Conservation (phyloP, 2,888 invertebrate genomes). For the Netelia melanura region DNA sequence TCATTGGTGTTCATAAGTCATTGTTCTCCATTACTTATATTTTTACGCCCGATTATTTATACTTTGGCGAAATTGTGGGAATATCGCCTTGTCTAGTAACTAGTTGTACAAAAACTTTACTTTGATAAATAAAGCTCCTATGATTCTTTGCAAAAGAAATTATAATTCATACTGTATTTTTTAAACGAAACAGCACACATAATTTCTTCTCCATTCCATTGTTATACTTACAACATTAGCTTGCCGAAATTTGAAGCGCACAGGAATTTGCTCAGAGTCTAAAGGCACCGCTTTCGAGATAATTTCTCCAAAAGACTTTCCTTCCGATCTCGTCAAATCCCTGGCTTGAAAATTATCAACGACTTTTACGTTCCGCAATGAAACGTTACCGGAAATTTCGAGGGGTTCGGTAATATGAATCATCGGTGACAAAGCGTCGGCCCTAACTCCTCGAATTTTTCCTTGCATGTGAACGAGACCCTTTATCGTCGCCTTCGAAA, state of each 20-base stretch:
- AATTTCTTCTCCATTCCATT: not conserved
- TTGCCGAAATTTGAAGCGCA: conserved; percentile 81
- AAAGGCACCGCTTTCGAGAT: conserved; percentile 81
- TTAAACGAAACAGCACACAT: too few species aligned
- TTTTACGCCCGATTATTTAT: too few species aligned
- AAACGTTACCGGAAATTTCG: conserved; percentile 83
- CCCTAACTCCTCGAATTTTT: conserved; percentile 83
- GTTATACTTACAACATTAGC: conserved; percentile 79
- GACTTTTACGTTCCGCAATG: conserved; percentile 85
- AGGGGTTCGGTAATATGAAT: conserved; percentile 84
- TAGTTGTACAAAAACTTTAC: too few species aligned
- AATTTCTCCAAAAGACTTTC: conserved; percentile 80
- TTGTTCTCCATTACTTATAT: too few species aligned
- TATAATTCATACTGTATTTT: too few species aligned
- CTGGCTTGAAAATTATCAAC: conserved; percentile 81
- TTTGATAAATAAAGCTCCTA: too few species aligned
- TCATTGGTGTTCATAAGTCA: too few species aligned
- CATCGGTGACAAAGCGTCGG: conserved; percentile 85
- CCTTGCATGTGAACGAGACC: conserved; percentile 85
- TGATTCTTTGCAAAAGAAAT: too few species aligned
- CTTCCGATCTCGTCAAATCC: conserved; percentile 78
- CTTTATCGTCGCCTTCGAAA: conserved; percentile 72
- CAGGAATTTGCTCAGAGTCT: conserved; percentile 79
- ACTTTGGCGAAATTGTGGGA: too few species aligned
- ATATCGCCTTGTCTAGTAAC: too few species aligned